Conservation (phyloP, 1,140 invertebrate species). For the Drosophila albomicans region DNA sequence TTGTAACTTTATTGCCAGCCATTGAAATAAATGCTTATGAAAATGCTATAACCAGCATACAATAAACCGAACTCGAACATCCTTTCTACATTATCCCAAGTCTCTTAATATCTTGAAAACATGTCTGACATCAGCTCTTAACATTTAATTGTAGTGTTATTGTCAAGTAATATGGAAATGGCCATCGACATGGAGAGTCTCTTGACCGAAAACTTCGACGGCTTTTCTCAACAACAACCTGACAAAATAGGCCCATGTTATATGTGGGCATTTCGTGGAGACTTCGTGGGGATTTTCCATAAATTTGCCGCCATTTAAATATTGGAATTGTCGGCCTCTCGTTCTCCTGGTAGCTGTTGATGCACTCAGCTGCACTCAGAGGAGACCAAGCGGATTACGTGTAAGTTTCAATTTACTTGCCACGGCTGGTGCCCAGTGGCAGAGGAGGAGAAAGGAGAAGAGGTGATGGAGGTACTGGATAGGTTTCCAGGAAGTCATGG, state of each 20-base stretch:
- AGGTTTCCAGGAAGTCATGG: constrained; percentile 56
- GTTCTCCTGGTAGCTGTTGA: background rate
- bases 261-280: background rate
- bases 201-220: background rate
- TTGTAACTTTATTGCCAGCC: too few relatives aligned
- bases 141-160: too few relatives aligned
- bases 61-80: too few relatives aligned
- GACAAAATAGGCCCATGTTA: background rate
- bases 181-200: too few relatives aligned
- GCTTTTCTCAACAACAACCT: background rate
- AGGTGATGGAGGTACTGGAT: background rate
- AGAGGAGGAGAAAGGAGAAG: background rate
- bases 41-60: too few relatives aligned
- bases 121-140: too few relatives aligned
- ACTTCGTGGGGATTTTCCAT: constrained; percentile 1
- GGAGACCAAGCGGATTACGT: constrained; percentile 62
- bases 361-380: constrained; percentile 57
- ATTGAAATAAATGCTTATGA: too few relatives aligned
- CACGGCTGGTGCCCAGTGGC: background rate
- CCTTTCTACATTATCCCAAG: too few relatives aligned
- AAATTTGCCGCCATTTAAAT: constrained; percentile 24
- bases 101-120: too few relatives aligned
- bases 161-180: too few relatives aligned
- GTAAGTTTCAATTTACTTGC: constrained; percentile 70
- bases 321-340: background rate